Base-by-base conservation (phyloP, 2,888 invertebrate species). In the Onchidella celtica region DNA sequence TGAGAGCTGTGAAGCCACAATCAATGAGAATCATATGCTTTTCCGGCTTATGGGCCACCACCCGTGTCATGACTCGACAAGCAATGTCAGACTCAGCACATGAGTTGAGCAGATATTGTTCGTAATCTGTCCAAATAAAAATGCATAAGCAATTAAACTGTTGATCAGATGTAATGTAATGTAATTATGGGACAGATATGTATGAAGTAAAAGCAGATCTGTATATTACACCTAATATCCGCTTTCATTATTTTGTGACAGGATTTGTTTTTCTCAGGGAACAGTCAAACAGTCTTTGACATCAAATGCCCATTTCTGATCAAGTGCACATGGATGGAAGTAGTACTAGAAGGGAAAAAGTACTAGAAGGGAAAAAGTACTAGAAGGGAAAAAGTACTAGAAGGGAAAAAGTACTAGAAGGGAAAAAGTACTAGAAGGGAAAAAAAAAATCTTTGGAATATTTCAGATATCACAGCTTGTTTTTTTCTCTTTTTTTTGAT, bases 21-120 rank as follows among this genome's bases (percentile, higher is more conserved):
- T 93, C 92, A 21, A 92, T 86, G 38, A 92, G 82, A 74, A 93
- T 79, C 82, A 89, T 87, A 77, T 88, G 88, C 17, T 86, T 69
- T 55, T 87, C 84, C 32, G 89, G 88, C 81, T 89, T 90, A 78
- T 92, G 90, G 29, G 91, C 90, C n/a, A 91, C 88, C 36, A 93
- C 88, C 4, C 92, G 84, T 0, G 92, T 91, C 11, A 90, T 90
- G 3, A 93, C 91, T 27, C 87, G 82, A 34, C 86, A 85, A 0
- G 92, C 92, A 4, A 93, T 88, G 55, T 92, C 89, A 4, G 87
- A 87, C 24, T 81, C 66, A 2, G 29, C 59, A 80, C 92, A 92
- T 0, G 91, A 87, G 9, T 91, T 91, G 21, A 91, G 84, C 21
- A 84, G 65, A 38, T 70, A 68, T 84, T 93, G 92, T 86, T 83